phyloP scores from a whole-genome alignment of 30 jellyfish, hydroid and myxozoan species.

The Nemopilema nomurai region DNA sequence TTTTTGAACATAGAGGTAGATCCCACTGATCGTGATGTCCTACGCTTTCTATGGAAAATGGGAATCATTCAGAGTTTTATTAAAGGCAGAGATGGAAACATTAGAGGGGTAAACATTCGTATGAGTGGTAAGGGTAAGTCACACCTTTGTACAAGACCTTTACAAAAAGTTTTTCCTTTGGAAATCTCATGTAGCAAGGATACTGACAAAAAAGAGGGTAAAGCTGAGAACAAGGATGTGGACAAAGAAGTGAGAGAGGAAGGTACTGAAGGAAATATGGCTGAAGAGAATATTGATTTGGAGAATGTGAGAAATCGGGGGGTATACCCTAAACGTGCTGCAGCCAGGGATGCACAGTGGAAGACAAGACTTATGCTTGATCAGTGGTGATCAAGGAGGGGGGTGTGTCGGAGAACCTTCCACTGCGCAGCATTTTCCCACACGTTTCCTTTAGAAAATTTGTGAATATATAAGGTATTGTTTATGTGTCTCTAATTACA shows the following conservation, averaged over 20 bases:
- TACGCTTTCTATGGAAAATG: constrained; percentile 45
- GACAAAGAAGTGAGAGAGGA: constrained; percentile 1
- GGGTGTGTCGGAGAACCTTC: constrained; percentile 2
- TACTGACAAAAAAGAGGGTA: background rate
- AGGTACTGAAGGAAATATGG: background rate
- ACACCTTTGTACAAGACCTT: background rate
- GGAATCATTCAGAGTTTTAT: constrained; percentile 1
- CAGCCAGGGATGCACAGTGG: constrained; percentile 14
- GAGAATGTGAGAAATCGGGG: constrained; percentile 7
- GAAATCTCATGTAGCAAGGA: background rate
- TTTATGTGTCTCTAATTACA: background rate
- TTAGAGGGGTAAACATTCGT: constrained; percentile 12
- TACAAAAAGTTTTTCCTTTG: constrained; percentile 5
- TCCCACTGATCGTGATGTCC: constrained; percentile 49
- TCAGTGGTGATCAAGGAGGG: constrained; percentile 10
- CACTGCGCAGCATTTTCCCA: constrained; percentile 2
- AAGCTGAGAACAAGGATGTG: constrained; percentile 7
- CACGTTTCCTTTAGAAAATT: background rate
- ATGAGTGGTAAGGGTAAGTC: background rate
- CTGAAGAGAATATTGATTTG: background rate
- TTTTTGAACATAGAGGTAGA: constrained; percentile 31
- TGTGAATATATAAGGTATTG: background rate
- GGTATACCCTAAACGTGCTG: constrained; percentile 9
- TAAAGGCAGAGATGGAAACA: constrained; percentile 4
- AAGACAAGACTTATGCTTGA: constrained; percentile 3